A percentile compares a stretch with the other conserved stretches of the same genome.
These are phyloP conservation scores for Nannoperca australis DNA, from an alignment of 2,797 vertebrate genomes.

Conservation along the genomic window DNA sequence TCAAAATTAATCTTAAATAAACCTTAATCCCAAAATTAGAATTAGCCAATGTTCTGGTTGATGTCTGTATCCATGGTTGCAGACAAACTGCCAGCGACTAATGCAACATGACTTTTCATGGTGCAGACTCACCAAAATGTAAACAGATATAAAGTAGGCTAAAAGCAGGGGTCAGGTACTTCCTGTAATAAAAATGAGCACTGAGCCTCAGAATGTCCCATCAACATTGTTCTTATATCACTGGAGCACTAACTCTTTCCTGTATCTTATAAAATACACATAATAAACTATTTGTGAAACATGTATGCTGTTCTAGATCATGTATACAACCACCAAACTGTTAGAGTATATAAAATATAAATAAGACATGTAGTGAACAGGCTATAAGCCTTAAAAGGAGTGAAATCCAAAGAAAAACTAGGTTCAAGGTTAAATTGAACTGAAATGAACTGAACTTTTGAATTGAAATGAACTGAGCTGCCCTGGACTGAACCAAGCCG, in stretches of 20 bases:
- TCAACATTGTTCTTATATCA: neutral
- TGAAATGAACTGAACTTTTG: neutral
- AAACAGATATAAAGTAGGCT: neutral
- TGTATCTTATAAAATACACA: neutral
- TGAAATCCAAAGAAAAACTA: neutral
- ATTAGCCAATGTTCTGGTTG: neutral
- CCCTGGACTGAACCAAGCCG: slow-evolving; percentile 16
- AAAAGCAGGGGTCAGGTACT: neutral
- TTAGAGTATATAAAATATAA: neutral
- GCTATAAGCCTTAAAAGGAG: neutral
- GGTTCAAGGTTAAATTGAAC: slow-evolving; percentile 1
- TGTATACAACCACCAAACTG: neutral
- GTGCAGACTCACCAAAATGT: neutral
- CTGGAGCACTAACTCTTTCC: neutral
- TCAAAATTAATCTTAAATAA: too few species aligned
- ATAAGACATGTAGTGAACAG: neutral
- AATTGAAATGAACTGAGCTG: slow-evolving; percentile 11
- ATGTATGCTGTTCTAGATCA: neutral
- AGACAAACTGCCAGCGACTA: slow-evolving; percentile 3
- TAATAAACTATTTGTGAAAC: neutral
- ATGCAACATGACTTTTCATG: slow-evolving; percentile 2
- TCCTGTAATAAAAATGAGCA: neutral
- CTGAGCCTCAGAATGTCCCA: neutral
- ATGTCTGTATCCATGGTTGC: slow-evolving; percentile 12
- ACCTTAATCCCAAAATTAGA: neutral